Evolutionary conservation across 2,888 invertebrate genomes (phyloP).

Genomic region (Urechis unicinctus): DNA sequence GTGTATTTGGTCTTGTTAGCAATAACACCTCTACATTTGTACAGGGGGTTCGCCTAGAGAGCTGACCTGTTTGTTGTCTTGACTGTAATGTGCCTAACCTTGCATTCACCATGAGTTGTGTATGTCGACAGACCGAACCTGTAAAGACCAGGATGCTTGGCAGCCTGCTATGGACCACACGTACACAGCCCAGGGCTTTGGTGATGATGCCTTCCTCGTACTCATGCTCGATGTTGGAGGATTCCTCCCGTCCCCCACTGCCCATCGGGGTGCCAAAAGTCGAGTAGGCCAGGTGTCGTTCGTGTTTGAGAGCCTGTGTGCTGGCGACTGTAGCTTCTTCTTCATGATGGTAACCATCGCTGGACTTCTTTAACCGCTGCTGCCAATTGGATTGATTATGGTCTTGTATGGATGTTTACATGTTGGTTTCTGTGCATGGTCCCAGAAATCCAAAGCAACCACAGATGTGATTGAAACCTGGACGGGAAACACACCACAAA

Average conservation of each 20-base stretch:
- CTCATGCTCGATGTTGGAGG: constrained; percentile 53
- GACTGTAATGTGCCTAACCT: not conserved
- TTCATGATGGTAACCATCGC: constrained; percentile 53
- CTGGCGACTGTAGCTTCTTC: constrained; percentile 53
- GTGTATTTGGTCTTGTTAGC: not conserved
- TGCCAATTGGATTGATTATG: no score
- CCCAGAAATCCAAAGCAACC: constrained; percentile 26
- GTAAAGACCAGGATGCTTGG: constrained; percentile 52
- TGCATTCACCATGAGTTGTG: not conserved
- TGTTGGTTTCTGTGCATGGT: no score
- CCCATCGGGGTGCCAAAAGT: constrained; percentile 21
- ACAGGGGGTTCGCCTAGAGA: not conserved
- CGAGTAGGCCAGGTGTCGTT: constrained; percentile 54
- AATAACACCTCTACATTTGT: not conserved
- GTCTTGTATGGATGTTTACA: no score
- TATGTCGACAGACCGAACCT: not conserved
- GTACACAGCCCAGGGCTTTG: constrained; percentile 53
- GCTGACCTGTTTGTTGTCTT: not conserved
- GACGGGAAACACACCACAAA: constrained; percentile 43
- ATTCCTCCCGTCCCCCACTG: no score
- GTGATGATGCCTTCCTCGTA: constrained; percentile 53
- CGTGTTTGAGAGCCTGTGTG: constrained; percentile 56
- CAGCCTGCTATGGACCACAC: constrained; percentile 53
- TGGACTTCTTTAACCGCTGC: not conserved
- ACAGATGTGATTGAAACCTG: constrained; percentile 50